Base-by-base conservation (phyloP, 2,797 vertebrate species). In the Nothura maculosa region DNA sequence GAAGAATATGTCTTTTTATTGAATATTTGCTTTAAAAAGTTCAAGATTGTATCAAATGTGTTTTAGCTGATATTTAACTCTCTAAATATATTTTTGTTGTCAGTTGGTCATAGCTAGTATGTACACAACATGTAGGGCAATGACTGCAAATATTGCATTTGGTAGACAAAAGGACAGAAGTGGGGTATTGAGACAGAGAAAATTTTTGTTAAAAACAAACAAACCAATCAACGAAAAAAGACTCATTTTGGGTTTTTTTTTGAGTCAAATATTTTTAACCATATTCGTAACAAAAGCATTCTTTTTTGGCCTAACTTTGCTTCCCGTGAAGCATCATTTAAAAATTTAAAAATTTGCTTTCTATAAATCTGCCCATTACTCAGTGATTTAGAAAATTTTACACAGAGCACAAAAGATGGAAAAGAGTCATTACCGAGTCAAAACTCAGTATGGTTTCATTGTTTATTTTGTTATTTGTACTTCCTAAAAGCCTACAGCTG, bases 1-100 rank as follows among this genome's bases (percentile, higher is more conserved):
- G 54, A 87, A 62, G 25, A 9, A 57, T 22, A 16, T 47, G 9
- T 2, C 11, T 72, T 85, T 83, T 62, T 61, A 70, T 28, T 28
- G 15, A 45, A 11, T 16, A 52, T 77, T 72, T 92, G 18, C 47
- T 89, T 54, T 45, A 91, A 92, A 50, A 61, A 91, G 28, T 81
- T 69, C 20, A 69, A 28, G 12, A 32, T 60, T 34, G 15, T 11
- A 73, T 89, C 12, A 80, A 42, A 54, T 62, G 34, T 58, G 1
- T 57, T 48, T 64, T 47, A 32, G 0, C 0, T 30, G 0, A 0
- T 4, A 60, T 60, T 52, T 18, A 32, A 54, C 52, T 20, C 19
- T 55, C n/a, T 6, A 12, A 80, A 52, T 19, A 48, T 79, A 50
- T 78, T 82, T 3, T 74, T 10, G 32, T 0, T 81, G 4, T 62